Conservation (phyloP, 1,140 invertebrate genomes). For the Halesus radiatus region DNA sequence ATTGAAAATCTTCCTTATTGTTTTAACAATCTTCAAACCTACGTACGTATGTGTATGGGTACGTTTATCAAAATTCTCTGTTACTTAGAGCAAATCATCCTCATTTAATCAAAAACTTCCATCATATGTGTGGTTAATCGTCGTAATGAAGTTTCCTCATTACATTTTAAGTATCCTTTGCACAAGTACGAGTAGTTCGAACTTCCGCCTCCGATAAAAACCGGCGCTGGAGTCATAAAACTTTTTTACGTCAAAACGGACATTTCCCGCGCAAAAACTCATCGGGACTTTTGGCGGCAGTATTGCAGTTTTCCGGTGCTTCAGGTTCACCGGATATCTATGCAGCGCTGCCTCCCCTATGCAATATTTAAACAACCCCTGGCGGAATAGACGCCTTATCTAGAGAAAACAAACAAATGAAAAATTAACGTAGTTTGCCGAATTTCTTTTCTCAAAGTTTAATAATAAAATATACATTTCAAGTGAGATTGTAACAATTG, state of each 20-base stretch:
- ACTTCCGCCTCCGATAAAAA: constrained; percentile 11
- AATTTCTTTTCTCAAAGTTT: no score
- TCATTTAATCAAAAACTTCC: no score
- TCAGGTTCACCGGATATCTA: neutral
- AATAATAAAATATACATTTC: no score
- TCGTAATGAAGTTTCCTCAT: constrained; percentile 2
- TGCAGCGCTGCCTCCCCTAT: neutral
- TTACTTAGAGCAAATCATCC: no score
- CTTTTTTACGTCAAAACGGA: constrained; percentile 1
- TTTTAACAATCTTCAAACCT: no score
- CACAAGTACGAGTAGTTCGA: constrained; percentile 10
- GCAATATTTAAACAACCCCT: neutral
- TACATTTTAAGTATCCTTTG: neutral
- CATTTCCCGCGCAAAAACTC: neutral
- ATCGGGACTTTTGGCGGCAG: neutral
- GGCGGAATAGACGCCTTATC: no score
- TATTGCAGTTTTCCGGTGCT: constrained; percentile 8
- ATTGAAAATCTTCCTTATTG: no score
- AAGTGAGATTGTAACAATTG: no score
- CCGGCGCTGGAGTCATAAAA: neutral
- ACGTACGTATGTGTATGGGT: no score
- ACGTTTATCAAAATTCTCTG: no score
- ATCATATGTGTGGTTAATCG: neutral
- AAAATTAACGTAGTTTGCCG: no score
- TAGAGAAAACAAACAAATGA: no score